Conservation (phyloP, 2,113 vertebrate genomes). For the Pleuronectes platessa region DNA sequence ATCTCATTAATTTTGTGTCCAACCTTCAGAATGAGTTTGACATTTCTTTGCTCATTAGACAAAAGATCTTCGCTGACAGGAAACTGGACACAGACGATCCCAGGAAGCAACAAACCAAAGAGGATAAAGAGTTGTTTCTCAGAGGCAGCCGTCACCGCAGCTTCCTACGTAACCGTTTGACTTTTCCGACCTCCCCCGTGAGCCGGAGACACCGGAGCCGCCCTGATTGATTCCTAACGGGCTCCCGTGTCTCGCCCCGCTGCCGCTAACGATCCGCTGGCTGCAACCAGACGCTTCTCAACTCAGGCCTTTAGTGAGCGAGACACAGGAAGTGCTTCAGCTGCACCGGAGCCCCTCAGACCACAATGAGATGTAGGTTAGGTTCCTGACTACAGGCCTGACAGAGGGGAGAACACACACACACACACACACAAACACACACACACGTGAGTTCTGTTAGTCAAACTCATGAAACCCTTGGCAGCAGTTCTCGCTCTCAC, state of each 20-base stretch:
- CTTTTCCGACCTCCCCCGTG: no score
- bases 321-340: slow-evolving; percentile 65
- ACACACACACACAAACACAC: background rate
- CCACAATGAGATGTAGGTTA: slow-evolving; percentile 65
- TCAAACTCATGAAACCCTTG: no score
- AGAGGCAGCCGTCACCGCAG: no score
- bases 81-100: no score
- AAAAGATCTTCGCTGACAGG: no score
- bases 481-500: background rate
- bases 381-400: slow-evolving; percentile 9
- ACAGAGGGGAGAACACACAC: background rate
- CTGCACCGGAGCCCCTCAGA: slow-evolving; percentile 28
- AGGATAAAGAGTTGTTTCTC: no score
- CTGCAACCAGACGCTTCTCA: background rate
- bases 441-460: slow-evolving; percentile 17
- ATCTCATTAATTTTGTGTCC: no score
- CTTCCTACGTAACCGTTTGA: no score
- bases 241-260: background rate
- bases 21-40: no score
- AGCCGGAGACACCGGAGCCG: background rate
- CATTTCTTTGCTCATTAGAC: no score
- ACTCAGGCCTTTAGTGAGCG: background rate
- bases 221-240: slow-evolving; percentile 8
- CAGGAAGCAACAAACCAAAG: no score
- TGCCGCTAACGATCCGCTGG: slow-evolving; percentile 15